Base-by-base conservation (phyloP, 2,113 vertebrate genomes). In the Marmota flaviventris region DNA sequence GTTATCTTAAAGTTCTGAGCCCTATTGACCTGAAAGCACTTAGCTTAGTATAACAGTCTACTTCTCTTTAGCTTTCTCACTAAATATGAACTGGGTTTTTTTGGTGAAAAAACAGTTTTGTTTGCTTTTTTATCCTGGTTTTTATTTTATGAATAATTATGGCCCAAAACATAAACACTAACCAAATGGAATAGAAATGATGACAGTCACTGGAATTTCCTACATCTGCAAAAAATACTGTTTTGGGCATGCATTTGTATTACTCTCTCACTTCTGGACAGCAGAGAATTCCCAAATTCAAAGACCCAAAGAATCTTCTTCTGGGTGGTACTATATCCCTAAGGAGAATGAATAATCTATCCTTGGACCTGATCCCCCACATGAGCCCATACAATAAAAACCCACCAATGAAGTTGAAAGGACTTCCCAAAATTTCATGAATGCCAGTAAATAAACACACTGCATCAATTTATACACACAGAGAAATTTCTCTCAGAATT, bases 131-230 rank as follows among this genome's bases (percentile, higher is more conserved):
- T 65, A 72, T 90, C 75, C 25, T n/a, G n/a, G 7, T 89, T 96
- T 95, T 89, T 22, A 93, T 89, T 95, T 91, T 93, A 39, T 51
- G 94, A 93, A 45, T 67, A 75, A 72, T 39, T 45, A 2, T 94
- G 81, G 67, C 20, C 45, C 61, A 93, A 51, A 97, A 56, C 8
- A 75, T 4, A 76, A 76, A 45, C 34, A 83, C 42, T 77, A 63
- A 58, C n/a, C 13, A 63, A 16, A 42, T 61, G 48, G 8, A 73
- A 87, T 25, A 18, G 76, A 91, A 86, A 90, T 87, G 39, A 84
- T 83, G 9, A 61, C 75, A 96, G 32, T 39, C 79, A 92, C 84
- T 56, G 45, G 24, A 90, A 69, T 39, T 76, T 37, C 88, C 32
- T 65, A 73, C 20, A 88, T 45, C 70, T 78, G 39, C 18, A 91